Evolutionary conservation across 2,113 vertebrate genomes (phyloP).

Genomic region (Tamias sibiricus): DNA sequence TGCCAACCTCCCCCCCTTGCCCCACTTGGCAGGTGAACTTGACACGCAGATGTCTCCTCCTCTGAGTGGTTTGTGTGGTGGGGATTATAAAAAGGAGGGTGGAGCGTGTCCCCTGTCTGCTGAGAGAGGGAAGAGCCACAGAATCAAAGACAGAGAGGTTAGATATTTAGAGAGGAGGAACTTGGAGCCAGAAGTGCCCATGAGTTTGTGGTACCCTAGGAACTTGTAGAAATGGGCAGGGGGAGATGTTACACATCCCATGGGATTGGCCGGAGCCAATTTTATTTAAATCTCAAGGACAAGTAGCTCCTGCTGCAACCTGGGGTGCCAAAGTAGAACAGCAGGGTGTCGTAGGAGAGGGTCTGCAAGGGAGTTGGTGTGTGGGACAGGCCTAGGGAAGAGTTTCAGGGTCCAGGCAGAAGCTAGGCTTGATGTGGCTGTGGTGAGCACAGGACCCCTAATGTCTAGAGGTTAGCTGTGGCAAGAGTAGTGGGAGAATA

Average conservation of each 20-base stretch:
- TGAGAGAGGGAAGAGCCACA: neutral
- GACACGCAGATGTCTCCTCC: neutral
- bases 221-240: neutral
- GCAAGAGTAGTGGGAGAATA: neutral
- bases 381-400: neutral
- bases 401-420: neutral
- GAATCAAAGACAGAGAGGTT: neutral
- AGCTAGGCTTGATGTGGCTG: neutral
- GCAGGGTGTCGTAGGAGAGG: neutral
- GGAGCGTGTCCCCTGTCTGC: neutral
- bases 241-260: neutral
- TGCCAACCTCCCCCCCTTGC: neutral
- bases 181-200: neutral
- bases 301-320: neutral
- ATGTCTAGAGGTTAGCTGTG: neutral
- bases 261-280: neutral
- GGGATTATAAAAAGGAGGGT: neutral
- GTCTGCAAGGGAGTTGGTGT: neutral
- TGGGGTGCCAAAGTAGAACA: neutral
- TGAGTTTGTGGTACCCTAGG: neutral
- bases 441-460: fast-evolving
- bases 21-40: neutral
- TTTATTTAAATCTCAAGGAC: neutral
- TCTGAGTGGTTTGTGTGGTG: neutral
- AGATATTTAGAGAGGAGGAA: neutral